Evolutionary conservation across 2,888 invertebrate species (phyloP).

Genomic region (Leptinotarsa juncta): DNA sequence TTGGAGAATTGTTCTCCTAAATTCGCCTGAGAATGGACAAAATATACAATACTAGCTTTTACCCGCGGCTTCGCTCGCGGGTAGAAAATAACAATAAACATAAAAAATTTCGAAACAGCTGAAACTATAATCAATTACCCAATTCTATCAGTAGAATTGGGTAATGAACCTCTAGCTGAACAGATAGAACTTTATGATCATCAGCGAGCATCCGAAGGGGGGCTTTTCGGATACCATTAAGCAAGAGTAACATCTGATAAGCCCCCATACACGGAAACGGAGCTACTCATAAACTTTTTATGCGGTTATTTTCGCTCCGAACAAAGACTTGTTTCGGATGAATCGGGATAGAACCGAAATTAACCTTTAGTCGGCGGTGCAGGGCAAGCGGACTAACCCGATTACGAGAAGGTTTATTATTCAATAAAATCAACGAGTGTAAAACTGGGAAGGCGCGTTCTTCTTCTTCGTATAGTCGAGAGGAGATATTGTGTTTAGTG

Average conservation of each 20-base stretch:
- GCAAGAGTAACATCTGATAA: constrained; percentile 38
- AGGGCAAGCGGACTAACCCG: background rate
- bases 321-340: constrained; percentile 25
- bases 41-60: too few relatives aligned
- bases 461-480: background rate
- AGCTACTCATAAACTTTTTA: constrained; percentile 34
- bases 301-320: constrained; percentile 37
- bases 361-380: constrained; percentile 18
- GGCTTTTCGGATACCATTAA: constrained; percentile 33
- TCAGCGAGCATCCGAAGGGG: constrained; percentile 21
- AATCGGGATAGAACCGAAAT: constrained; percentile 24
- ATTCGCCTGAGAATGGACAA: too few relatives aligned
- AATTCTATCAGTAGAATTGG: background rate
- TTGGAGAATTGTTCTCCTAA: too few relatives aligned
- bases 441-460: background rate
- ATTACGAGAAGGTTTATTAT: constrained; percentile 18
- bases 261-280: constrained; percentile 32
- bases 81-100: too few relatives aligned
- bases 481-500: background rate
- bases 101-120: too few relatives aligned
- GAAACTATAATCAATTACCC: background rate
- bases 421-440: constrained; percentile 27
- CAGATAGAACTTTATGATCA: constrained; percentile 35
- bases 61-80: too few relatives aligned
- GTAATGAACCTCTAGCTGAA: constrained; percentile 12